Base-by-base conservation (phyloP, 2,797 vertebrate species). In the Manis pentadactyla region DNA sequence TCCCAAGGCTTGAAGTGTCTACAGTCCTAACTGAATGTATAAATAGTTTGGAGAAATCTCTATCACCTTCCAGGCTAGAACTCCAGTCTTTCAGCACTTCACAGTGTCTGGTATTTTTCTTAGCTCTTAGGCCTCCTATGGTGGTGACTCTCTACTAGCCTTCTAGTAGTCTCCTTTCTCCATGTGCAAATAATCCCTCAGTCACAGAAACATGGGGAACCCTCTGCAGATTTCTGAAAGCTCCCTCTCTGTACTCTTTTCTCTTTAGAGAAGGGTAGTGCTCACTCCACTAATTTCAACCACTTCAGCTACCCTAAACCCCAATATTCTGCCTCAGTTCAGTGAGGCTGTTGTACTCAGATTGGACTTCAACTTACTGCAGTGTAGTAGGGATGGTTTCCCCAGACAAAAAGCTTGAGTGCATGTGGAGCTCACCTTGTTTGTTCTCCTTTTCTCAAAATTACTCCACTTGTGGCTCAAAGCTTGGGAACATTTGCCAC, bases 371-470 rank as follows among this genome's bases (percentile, higher is more conserved):
- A 23, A 7, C 39, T 39, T 21, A 5, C 4, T 53, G n/a, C 11
- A 1, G 23, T 34, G 7, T 23, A 5, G 10, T 19, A 8, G 18
- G 21, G 42, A 51, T 27, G 14, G 25, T 59, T 46, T 23, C 14
- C 27, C 19, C 10, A 42, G 25, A 0, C 4, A 2, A 6, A 86
- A 69, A 23, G 31, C 27, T n/a, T 1, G 4, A 13, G 14, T 3
- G 9, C 25, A 1, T 3, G 2, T 1, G 2, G 2, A 1, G 9
- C 21, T 64, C 4, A 0, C 3, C n/a, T 27, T 31, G 5, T 12
- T 68, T 25, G 7, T n/a, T 93, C 17, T 74, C 23, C n/a, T 59
- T 74, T 85, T 59, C 87, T 79, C 49, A n/a, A 59, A 46, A n/a
- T 31, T 31, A 37, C 0, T 2, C 46, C 21, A 39, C 53, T 6